Conservation (phyloP, 2,888 invertebrate genomes). For the Kuschelorhynchus macadamiae region DNA sequence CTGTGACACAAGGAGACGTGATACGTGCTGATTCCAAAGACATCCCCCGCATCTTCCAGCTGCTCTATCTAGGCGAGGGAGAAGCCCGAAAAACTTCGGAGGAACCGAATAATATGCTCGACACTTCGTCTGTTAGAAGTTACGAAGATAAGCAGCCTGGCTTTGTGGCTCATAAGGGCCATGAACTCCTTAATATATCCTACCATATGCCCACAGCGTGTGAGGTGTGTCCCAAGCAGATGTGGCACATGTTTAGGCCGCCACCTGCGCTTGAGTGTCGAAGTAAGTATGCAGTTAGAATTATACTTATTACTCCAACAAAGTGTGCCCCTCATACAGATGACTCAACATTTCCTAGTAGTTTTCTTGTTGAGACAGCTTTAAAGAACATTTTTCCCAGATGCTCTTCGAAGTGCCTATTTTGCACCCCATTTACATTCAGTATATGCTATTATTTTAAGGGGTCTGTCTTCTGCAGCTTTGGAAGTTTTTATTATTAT, state of each 20-base stretch:
- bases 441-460: no score
- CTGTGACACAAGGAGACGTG: conserved; percentile 99
- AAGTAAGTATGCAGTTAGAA: conserved; percentile 73
- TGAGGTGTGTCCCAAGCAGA: conserved; percentile 96
- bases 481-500: no score
- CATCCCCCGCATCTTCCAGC: conserved; percentile 98
- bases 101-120: conserved; percentile 70
- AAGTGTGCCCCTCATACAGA: no score
- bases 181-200: conserved; percentile 95
- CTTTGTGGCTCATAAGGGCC: conserved; percentile 81
- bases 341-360: no score
- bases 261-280: conserved; percentile 98
- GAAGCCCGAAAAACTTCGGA: conserved; percentile 87
- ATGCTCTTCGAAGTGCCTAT: no score
- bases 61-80: conserved; percentile 97
- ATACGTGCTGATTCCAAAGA: conserved; percentile 99
- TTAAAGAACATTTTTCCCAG: no score
- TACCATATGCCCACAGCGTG: conserved; percentile 99
- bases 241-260: conserved; percentile 98
- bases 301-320: no score
- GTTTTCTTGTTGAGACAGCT: no score
- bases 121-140: conserved; percentile 71
- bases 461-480: no score
- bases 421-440: no score
- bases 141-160: conserved; percentile 69